Base-by-base conservation (phyloP, 1,140 invertebrate genomes). In the Drosophila sp. region DNA sequence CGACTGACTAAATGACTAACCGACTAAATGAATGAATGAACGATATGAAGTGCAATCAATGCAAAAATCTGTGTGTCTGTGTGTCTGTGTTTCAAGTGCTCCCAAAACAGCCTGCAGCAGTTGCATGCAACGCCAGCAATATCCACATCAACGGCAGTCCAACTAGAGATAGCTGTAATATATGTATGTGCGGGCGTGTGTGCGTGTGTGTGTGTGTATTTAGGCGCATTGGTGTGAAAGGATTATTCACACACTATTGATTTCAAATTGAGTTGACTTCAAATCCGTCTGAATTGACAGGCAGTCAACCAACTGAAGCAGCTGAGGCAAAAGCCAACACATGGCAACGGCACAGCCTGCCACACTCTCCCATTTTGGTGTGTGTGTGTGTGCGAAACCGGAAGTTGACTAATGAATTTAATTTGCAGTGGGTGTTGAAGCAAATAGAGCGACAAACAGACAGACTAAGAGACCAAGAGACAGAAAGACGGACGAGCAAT, bases 191-290 rank as follows among this genome's bases (percentile, higher is more conserved):
- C 18, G 14, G 32, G 27, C 27, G 11, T 4, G n/a, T 25, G n/a
- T 36, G 16, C 25, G 45, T 34, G 59, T 45, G 43, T 61, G 45
- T 57, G 29, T 67, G 41, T 58, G 66, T 79, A 62, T 54, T 58
- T 62, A 61, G 27, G 66, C 61, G 56, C 45, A 57, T 79, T 65
- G 69, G 80, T 83, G 80, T 83, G 83, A 89, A 89, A 83, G 84
- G 84, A 89, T 89, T 89, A 89, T 89, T 89, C 84, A 89, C 83
- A 89, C 83, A 89, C 83, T 89, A 89, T 89, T 89, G 83, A 89
- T 89, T 89, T 89, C 83, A 89, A 89, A 89, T 89, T 89, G 83
- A 89, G 83, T 89, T 89, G 83, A 89, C 83, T 89, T 83, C 83
- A 89, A 89, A 89, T 89, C 83, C 80, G 79, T 89, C 76, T 83